These are phyloP conservation scores for Antrozous pallidus DNA, from an alignment of 2,797 vertebrate genomes.

Conservation along the genomic window DNA sequence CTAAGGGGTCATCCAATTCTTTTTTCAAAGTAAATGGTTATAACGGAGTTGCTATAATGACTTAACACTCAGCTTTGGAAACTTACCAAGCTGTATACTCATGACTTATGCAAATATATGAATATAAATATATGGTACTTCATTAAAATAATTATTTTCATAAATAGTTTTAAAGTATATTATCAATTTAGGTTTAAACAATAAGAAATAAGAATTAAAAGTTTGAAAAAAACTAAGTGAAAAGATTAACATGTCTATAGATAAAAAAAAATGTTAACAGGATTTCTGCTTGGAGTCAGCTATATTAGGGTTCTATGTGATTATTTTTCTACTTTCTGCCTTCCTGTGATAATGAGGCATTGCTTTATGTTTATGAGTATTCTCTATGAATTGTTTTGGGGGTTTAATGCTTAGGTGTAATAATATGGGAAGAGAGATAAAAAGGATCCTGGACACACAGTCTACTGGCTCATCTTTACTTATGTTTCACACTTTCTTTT, in stretches of 20 bases:
- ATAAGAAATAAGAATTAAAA: constrained; percentile 4
- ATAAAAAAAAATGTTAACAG: not conserved
- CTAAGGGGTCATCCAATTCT: not conserved
- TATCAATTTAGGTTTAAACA: not conserved
- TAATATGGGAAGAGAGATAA: not conserved
- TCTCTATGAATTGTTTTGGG: not conserved
- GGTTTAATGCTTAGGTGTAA: not conserved
- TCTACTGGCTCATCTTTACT: not conserved
- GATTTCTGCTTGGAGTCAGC: not conserved
- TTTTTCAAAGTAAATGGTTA: not conserved
- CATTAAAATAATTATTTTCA: not conserved
- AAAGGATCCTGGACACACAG: not conserved
- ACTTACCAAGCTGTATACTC: not conserved
- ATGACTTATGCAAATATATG: not conserved
- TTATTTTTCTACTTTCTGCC: not conserved
- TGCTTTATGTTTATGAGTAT: not conserved
- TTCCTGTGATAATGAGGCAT: not conserved
- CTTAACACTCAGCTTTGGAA: not conserved
- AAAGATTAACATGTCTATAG: not conserved
- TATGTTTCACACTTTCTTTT: not conserved
- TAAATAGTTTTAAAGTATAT: not conserved
- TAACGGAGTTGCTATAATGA: not conserved
- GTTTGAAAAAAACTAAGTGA: not conserved
- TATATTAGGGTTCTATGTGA: not conserved
- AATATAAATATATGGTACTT: too few species aligned